Evolutionary conservation across 2,888 invertebrate genomes (phyloP), one percentile per base, ranked within the genome.

Genomic region (Cheilosia impressa): DNA sequence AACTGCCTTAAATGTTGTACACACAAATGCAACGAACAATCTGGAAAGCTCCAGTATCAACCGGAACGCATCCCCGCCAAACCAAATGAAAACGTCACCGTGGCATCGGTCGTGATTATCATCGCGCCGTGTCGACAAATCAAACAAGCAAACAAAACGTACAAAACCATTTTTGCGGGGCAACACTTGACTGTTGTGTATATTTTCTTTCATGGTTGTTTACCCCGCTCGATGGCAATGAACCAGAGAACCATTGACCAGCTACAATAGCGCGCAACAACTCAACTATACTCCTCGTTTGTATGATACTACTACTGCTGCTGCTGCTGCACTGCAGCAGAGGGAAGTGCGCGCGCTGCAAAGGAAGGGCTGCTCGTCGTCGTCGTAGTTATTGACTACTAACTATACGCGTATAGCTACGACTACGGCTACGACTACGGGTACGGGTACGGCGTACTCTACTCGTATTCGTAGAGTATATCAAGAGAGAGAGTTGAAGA

Each of bases 171-270:
- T 65, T 65, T 77, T 53, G 68, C 68, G 73, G 57, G 63, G 63
- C 75, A 80, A 71, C 80, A 84, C 80, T 80, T 84, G 75, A 80
- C 75, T 76, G 89, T 87, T 89, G 89, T 52, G 63, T 55, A 63
- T 68, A 45, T 65, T 81, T 58, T 85, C 81, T 77, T 81, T 81
- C 81, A 85, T 85, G 91, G 91, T 91, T 91, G 91, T 91, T 91
- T 91, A 91, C 91, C 91, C 90, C 91, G 90, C 89, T 89, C 89
- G 90, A 91, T 92, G 92, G 92, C 92, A 92, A 92, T 92, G 92
- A 92, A 92, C 92, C 91, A 92, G 91, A 91, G 91, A 92, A 91
- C 92, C 91, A 91, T 91, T 91, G 92, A 91, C 91, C 92, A 89
- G 89, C 87, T 89, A 87, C 88, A 79, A 53, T 72, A 76, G 63